Evolutionary conservation across 2,888 invertebrate species (phyloP), one percentile per base, ranked within the genome.

Genomic region (Agrenia bidenticulata): DNA sequence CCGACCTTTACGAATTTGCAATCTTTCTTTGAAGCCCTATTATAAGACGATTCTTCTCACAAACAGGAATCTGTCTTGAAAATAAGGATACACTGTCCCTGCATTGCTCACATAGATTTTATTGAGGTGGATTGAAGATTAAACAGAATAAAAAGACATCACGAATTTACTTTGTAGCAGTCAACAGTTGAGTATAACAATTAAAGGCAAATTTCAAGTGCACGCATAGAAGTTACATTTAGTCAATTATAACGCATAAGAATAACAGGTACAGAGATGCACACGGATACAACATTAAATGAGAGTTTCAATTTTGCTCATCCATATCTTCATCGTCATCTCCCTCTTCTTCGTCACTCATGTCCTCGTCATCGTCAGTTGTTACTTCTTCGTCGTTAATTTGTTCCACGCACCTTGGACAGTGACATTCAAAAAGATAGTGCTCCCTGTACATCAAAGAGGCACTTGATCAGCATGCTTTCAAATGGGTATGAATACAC

Each of bases 371-470:
- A n/a, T 78, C 45, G 24, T 78, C 78, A 61, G 85, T 85, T 11
- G 93, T 93, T 69, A 87, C 85, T 78, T 94, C 90, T 0, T 89
- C 87, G 77, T 94, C 88, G 9, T 85, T 83, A 0, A 85, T 83
- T 79, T 95, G 88, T 0, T 83, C 79, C 61, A 84, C 79, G 80
- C 96, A 96, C 77, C 89, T 92, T 7, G 84, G 82, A 80, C 96
- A 96, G 73, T 85, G 83, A 77, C 96, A 96, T 9, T 85, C 80
- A 77, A 94, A 94, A 32, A 93, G 81, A 78, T 93, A 94, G 80
- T 90, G 88, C 67, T 89, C 88, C 41, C 87, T 88, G 60, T 88
- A 80, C 76, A 50, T 11, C n/a, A n/a, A n/a, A n/a, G n/a, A n/a
- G n/a, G n/a, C n/a, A n/a, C n/a, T n/a, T n/a, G n/a, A n/a, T n/a